Base-by-base conservation (phyloP, 2,113 vertebrate genomes). In the Polyodon spathula region DNA sequence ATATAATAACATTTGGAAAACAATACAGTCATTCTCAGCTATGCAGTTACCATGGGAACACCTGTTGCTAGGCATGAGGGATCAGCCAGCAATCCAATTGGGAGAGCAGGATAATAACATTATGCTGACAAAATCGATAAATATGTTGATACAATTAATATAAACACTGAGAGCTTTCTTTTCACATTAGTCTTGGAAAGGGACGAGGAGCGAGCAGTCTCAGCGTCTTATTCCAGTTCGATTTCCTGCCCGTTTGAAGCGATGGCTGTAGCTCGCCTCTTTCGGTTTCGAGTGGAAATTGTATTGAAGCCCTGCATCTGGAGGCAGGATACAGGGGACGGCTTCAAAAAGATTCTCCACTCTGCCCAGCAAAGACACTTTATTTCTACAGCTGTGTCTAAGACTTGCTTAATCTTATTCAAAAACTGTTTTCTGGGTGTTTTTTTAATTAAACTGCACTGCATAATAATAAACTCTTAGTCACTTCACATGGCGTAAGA, bases 11-110 rank as follows among this genome's bases (percentile, higher is more conserved):
- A 56, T 52, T 11, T 42, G 37, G 39, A 12, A 37, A 38, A n/a
- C n/a, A n/a, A 51, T 50, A 56, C 54, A 37, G 64, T 72, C 50
- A 9, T 60, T 68, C 66, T 59, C 51, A 54, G 9, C 38, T n/a
- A n/a, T 55, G 75, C 78, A 75, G 80, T 73, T 78, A 74, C 74
- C 66, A 68, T 73, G 71, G 74, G 73, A 80, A 80, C 62, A 62
- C 71, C 61, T 71, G 64, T 70, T 70, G 72, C 72, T 62, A 71
- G 65, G 68, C 71, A 73, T 71, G 66, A 74, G 64, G 69, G 64
- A 76, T 67, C 67, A 67, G 66, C 39, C 40, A 60, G 71, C 58
- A 68, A 68, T 78, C 64, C 39, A 60, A 71, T 73, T 59, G 64
- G 59, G 66, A 71, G 65, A 70, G 68, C 66, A 70, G 69, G 63